phyloP scores from a whole-genome alignment of 2,888 invertebrate genomes.

The Rhagonycha fulva region DNA sequence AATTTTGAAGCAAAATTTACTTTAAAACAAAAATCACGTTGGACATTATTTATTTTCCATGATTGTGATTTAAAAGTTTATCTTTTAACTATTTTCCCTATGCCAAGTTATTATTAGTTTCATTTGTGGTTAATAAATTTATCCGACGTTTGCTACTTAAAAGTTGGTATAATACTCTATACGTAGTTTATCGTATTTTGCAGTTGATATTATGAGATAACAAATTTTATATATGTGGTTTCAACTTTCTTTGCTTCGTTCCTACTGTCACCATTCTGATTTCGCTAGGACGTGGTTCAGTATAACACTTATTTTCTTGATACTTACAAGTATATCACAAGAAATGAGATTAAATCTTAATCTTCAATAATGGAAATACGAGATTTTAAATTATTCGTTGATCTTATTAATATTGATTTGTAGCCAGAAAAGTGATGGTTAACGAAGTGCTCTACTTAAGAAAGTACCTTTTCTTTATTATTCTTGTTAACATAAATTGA shows the following conservation, averaged over 20 bases:
- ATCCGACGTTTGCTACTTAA: neutral
- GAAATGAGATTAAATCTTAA: neutral
- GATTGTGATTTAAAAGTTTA: too few relatives aligned
- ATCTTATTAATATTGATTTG: neutral
- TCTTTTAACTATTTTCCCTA: neutral
- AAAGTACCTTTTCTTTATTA: neutral
- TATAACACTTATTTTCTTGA: neutral
- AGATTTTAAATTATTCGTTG: neutral
- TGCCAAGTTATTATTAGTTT: neutral
- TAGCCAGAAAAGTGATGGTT: neutral
- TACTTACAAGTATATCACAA: neutral
- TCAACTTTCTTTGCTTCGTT: neutral
- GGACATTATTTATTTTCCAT: too few relatives aligned
- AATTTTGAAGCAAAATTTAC: neutral
- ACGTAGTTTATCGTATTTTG: neutral
- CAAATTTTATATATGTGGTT: neutral
- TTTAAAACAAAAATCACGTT: neutral
- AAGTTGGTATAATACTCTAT: neutral
- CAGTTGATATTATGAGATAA: neutral
- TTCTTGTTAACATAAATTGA: conserved; percentile 10
- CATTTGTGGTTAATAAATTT: neutral
- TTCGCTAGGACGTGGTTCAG: neutral
- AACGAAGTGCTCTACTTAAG: conserved; percentile 2
- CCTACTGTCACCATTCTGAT: neutral
- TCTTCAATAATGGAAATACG: neutral